phyloP scores from a whole-genome alignment of 2,113 vertebrate species.

The Paramormyrops kingsleyae region DNA sequence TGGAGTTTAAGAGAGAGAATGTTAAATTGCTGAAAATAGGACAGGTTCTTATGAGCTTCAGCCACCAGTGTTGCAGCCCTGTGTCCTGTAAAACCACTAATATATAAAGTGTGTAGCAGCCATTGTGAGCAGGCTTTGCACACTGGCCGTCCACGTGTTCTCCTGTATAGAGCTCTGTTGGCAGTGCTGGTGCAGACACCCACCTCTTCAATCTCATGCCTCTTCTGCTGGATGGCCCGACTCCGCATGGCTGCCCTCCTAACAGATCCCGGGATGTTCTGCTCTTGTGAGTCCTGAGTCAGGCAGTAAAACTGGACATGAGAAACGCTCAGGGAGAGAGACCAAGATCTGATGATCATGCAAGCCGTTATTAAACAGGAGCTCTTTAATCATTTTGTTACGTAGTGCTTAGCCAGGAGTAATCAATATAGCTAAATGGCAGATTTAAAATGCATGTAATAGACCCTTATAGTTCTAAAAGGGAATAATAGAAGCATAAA shows the following conservation, averaged over 20 bases:
- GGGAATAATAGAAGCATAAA: not conserved
- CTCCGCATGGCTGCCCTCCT: conserved; percentile 45
- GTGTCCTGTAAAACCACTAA: not conserved
- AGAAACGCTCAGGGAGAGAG: conserved; percentile 16
- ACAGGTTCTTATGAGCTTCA: not conserved
- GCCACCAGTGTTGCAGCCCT: too few relatives aligned
- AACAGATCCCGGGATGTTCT: conserved; percentile 36
- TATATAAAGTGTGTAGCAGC: not conserved
- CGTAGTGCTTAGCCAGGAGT: not conserved
- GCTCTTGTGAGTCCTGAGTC: conserved; percentile 38
- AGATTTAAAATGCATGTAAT: not conserved
- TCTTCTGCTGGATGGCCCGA: conserved; percentile 59
- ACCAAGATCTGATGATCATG: not conserved
- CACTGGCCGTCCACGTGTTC: too few relatives aligned
- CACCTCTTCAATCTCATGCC: conserved; percentile 61
- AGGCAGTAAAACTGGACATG: not conserved
- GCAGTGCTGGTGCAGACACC: not conserved
- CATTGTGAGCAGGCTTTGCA: not conserved
- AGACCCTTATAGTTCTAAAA: not conserved
- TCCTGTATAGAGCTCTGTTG: not conserved
- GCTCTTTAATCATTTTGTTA: not conserved
- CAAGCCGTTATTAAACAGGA: not conserved
- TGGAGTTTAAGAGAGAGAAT: not conserved
- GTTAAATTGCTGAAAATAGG: not conserved
- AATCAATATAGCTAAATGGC: not conserved